phyloP scores from a whole-genome alignment of 2,113 vertebrate species.

The Scalopus aquaticus region DNA sequence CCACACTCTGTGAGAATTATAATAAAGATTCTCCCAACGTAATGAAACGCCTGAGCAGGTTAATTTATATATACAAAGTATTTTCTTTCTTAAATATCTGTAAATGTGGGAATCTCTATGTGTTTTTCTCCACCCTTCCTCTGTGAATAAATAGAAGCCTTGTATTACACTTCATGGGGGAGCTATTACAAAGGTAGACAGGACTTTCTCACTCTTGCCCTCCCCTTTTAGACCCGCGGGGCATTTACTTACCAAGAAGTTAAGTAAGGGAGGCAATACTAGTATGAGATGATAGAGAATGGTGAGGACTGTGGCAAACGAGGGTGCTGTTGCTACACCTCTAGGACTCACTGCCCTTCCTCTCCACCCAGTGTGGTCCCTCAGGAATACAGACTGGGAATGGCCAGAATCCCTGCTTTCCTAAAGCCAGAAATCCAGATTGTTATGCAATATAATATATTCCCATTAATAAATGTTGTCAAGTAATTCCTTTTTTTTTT shows the following conservation, averaged over 20 bases:
- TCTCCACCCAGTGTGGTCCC: neutral
- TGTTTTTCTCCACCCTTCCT: neutral
- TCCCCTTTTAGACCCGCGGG: neutral
- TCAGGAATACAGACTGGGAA: constrained; percentile 38
- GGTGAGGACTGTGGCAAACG: neutral
- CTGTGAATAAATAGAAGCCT: neutral
- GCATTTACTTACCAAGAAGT: neutral
- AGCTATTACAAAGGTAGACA: neutral
- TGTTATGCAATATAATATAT: constrained; percentile 62
- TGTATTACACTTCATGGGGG: neutral
- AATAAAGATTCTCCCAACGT: neutral
- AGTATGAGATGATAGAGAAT: neutral
- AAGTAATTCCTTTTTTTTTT: constrained; percentile 34
- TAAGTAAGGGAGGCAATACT: neutral
- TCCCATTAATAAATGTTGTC: constrained; percentile 69
- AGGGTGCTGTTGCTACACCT: neutral
- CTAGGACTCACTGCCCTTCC: neutral
- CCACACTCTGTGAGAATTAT: neutral
- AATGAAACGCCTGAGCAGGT: neutral
- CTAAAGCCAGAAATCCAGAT: constrained; percentile 50
- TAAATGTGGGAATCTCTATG: neutral
- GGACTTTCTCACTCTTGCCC: neutral
- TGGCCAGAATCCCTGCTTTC: constrained; percentile 41
- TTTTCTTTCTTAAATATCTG: neutral
- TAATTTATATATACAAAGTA: neutral